Base-by-base conservation (phyloP, 2,888 invertebrate species). In the Dimorphilus gyrociliatus region DNA sequence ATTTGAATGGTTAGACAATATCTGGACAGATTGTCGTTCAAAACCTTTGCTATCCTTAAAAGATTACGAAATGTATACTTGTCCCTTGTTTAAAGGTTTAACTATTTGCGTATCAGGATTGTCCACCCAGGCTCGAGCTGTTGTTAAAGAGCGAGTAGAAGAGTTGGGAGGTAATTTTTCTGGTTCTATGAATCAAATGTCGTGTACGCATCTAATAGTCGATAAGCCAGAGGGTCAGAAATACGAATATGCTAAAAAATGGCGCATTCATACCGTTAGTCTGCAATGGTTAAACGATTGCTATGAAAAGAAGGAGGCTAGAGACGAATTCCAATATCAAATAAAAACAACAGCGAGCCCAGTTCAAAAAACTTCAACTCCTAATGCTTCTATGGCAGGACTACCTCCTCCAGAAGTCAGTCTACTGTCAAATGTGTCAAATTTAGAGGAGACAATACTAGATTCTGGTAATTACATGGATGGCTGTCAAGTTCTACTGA, bases 281-380 rank as follows among this genome's bases (percentile, higher is more conserved):
- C 70, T 76, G 0, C 64, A 74, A 2, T 90, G 90, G 88, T 66
- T 86, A 23, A 69, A 69, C 32, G 78, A 81, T 18, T 81, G n/a
- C n/a, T n/a, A n/a, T n/a, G n/a, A n/a, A n/a, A n/a, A n/a, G n/a
- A n/a, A n/a, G n/a, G n/a, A n/a, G n/a, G n/a, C n/a, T n/a, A n/a
- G n/a, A n/a, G n/a, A n/a, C n/a, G n/a, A n/a, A n/a, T n/a, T n/a
- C n/a, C n/a, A n/a, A n/a, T n/a, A n/a, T n/a, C n/a, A n/a, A n/a
- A n/a, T n/a, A n/a, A n/a, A n/a, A n/a, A n/a, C n/a, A n/a, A n/a
- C n/a, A n/a, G n/a, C n/a, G n/a, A n/a, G n/a, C n/a, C n/a, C n/a
- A n/a, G n/a, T n/a, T n/a, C n/a, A n/a, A n/a, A n/a, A n/a, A n/a
- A n/a, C n/a, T n/a, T n/a, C n/a, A n/a, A n/a, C n/a, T n/a, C n/a